Evolutionary conservation across 2,113 vertebrate species (phyloP).

Genomic region (Pomatostomus ruficeps): DNA sequence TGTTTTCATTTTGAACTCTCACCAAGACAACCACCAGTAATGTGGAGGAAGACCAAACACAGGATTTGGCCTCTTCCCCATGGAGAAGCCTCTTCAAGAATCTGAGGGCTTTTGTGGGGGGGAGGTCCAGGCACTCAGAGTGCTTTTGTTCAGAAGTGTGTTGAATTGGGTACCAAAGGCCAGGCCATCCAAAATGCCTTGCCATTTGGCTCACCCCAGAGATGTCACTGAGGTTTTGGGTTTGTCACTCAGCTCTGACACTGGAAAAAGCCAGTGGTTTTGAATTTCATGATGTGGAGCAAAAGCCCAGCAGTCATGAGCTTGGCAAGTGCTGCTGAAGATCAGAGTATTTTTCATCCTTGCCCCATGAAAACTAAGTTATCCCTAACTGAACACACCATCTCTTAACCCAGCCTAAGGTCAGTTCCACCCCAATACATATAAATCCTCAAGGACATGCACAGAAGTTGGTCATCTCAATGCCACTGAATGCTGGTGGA

Average conservation of each 20-base stretch:
- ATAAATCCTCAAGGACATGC: background rate
- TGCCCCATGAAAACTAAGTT: background rate
- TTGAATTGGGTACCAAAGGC: background rate
- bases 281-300: background rate
- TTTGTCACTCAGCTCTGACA: background rate
- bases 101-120: background rate
- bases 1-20: background rate
- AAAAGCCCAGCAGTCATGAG: background rate
- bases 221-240: background rate
- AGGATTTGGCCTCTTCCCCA: background rate
- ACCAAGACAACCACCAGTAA: background rate
- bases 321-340: background rate
- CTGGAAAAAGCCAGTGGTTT: background rate
- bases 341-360: background rate
- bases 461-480: accelerated
- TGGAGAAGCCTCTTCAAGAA: background rate
- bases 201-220: background rate
- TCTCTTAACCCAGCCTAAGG: background rate
- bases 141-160: background rate
- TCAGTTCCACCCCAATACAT: background rate
- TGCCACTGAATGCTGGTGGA: background rate
- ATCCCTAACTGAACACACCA: background rate
- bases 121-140: background rate
- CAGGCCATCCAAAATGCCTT: background rate
- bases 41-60: background rate